phyloP scores from a whole-genome alignment of 1,140 invertebrate genomes.

The Gryllus bimaculatus region DNA sequence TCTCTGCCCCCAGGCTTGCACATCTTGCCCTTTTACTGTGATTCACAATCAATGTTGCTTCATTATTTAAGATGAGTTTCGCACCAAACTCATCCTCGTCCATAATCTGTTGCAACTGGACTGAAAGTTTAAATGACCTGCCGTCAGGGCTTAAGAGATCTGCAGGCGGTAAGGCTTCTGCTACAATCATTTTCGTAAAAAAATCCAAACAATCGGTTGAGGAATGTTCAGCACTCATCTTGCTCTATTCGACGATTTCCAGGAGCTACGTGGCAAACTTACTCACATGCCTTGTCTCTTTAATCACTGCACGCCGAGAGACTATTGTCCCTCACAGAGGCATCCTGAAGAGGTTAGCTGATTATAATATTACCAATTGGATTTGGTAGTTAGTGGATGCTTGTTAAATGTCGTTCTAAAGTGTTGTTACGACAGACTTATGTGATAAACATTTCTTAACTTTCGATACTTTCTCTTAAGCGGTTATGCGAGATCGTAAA shows the following conservation, averaged over 20 bases:
- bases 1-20: background rate
- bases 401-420: constrained; percentile 17
- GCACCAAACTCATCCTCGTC: background rate
- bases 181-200: constrained; percentile 19
- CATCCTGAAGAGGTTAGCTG: constrained; percentile 17
- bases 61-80: background rate
- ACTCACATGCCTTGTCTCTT: constrained; percentile 14
- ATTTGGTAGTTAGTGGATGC: constrained; percentile 11
- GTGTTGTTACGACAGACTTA: constrained; percentile 12
- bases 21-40: background rate
- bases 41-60: background rate
- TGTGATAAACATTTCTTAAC: constrained; percentile 10
- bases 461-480: too few species aligned
- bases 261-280: constrained; percentile 18
- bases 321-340: constrained; percentile 18
- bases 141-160: constrained; percentile 17
- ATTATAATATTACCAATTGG: constrained; percentile 18
- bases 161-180: constrained; percentile 18
- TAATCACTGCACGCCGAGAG: constrained; percentile 11
- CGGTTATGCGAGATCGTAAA: too few species aligned
- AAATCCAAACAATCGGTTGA: constrained; percentile 21
- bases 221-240: constrained; percentile 22
- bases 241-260: constrained; percentile 20
- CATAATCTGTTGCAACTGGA: background rate
- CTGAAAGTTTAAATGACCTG: background rate